phyloP scores from a whole-genome alignment of 2,888 invertebrate genomes.

The Crematogaster levior region DNA sequence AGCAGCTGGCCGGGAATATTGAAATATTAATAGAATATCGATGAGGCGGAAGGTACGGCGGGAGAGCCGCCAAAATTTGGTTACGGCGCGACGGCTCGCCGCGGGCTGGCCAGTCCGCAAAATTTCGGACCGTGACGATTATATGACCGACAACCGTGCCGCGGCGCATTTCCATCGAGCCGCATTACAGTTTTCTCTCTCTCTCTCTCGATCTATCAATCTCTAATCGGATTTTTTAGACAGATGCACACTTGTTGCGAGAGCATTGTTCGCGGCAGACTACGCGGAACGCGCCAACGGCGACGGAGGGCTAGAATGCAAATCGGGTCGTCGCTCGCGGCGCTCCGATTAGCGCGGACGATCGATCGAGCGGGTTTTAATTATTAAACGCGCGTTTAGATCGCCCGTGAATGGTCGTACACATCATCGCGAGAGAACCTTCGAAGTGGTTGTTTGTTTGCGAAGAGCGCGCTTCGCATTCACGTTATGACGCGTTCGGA shows the following conservation, averaged over 20 bases:
- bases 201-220: not conserved
- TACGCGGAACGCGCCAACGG: not conserved
- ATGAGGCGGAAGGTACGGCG: constrained; percentile 46
- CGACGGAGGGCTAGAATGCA: constrained; percentile 29
- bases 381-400: constrained; percentile 55
- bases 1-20: constrained; percentile 38
- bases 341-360: constrained; percentile 55
- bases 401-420: constrained; percentile 15
- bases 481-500: not conserved
- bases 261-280: constrained; percentile 41
- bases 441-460: constrained; percentile 16
- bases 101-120: constrained; percentile 31
- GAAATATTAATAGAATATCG: constrained; percentile 60
- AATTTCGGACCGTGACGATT: constrained; percentile 34
- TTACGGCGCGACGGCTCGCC: constrained; percentile 32
- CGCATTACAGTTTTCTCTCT: not conserved
- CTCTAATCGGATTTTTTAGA: constrained; percentile 48
- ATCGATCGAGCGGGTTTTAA: constrained; percentile 64
- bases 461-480: not conserved
- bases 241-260: constrained; percentile 48
- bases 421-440: constrained; percentile 18
- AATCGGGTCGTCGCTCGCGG: constrained; percentile 45
- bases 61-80: constrained; percentile 19
- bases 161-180: not conserved
- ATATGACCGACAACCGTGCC: constrained; percentile 9